phyloP scores from a whole-genome alignment of 1,140 invertebrate species.

The Galendromus occidentalis region DNA sequence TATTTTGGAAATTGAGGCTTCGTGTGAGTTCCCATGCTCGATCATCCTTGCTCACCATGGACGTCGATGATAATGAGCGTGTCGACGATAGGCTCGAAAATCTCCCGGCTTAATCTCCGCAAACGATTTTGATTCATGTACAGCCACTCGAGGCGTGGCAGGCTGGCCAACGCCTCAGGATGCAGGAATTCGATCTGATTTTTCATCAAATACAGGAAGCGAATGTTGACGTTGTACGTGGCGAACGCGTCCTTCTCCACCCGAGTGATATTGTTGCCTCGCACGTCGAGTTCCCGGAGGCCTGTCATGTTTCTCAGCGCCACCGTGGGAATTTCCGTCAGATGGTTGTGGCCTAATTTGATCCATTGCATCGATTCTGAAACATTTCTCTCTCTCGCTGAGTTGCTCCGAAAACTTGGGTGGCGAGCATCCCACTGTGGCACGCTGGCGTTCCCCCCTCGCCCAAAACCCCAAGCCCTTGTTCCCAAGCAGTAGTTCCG shows the following conservation, averaged over 20 bases:
- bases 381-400: not conserved
- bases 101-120: slow-evolving; percentile 53
- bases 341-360: slow-evolving; percentile 59
- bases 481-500: no score
- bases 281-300: slow-evolving; percentile 61
- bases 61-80: slow-evolving; percentile 61
- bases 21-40: not conserved
- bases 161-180: slow-evolving; percentile 53
- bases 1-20: slow-evolving; percentile 7
- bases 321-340: slow-evolving; percentile 56
- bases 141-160: slow-evolving; percentile 66
- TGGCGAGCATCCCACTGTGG: no score
- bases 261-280: slow-evolving; percentile 60
- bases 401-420: no score
- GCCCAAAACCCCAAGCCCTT: no score
- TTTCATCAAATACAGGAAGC: slow-evolving; percentile 71
- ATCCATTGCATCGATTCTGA: slow-evolving; percentile 68
- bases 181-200: slow-evolving; percentile 46
- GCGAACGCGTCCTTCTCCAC: slow-evolving; percentile 64
- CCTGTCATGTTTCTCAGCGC: slow-evolving; percentile 55
- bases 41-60: slow-evolving; percentile 41
- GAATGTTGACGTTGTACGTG: slow-evolving; percentile 73
- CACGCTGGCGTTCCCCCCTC: no score
- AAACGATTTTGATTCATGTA: slow-evolving; percentile 71
- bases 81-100: slow-evolving; percentile 67